Base-by-base conservation (phyloP, 2,113 vertebrate genomes). In the Hydrochoerus hydrochaeris region DNA sequence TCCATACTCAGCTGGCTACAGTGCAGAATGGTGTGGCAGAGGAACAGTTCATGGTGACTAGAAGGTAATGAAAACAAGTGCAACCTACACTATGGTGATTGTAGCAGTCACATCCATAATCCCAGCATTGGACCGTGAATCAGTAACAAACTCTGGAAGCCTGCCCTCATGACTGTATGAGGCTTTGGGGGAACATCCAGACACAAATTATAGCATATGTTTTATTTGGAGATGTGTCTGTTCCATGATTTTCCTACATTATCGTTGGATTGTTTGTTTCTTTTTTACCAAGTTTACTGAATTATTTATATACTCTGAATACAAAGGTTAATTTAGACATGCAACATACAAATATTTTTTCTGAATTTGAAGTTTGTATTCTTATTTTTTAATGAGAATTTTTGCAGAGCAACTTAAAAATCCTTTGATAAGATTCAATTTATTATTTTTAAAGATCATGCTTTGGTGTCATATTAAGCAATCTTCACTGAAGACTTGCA, bases 391-490 rank as follows among this genome's bases (percentile, higher is more conserved):
- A 35, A 54, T 19, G 63, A 3, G 22, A 83, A 54, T 5, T 92
- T 87, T 86, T 65, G 35, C 78, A 85, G 9, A 67, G 16, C 12
- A 35, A 4, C 63, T 49, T 35, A 8, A 35, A 28, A 86, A 35
- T 57, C 14, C 13, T 78, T 75, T 84, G 41, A 62, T 90, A 54
- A n/a, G 19, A 14, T 60, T 12, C 49, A 90, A 71, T 93, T 85
- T 96, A 71, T 85, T 20, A 89, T 85, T 20, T 91, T 60, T n/a
- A 67, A 52, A 78, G n/a, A 63, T 85, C 28, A 85, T 54, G 30
- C 26, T 80, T 90, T 95, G 41, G 19, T 75, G 3, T 82, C 57
- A 87, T 75, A 75, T 58, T 49, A 82, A 94, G 32, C 44, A 60
- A 8, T 75, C 35, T 75, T 65, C 38, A 38, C 10, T 5, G 58